Conservation (phyloP, 2,797 vertebrate genomes). For the Tolypeutes matacus region DNA sequence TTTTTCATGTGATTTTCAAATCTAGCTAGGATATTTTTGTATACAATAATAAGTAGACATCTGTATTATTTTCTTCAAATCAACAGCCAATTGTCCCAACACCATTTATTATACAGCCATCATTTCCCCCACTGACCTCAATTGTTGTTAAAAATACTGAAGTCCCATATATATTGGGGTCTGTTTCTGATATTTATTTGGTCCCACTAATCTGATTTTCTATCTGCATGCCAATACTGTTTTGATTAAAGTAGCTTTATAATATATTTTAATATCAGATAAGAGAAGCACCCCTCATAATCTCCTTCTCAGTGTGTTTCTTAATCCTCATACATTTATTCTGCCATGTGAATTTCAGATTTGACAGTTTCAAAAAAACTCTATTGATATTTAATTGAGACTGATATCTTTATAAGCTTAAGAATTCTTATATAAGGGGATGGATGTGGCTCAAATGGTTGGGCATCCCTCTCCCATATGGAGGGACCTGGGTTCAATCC, state of each 20-base stretch:
- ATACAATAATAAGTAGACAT: neutral
- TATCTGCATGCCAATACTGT: neutral
- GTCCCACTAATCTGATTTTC: neutral
- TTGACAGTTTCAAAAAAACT: slow-evolving; percentile 9
- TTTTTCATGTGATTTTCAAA: neutral
- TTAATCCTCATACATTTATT: neutral
- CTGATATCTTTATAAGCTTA: neutral
- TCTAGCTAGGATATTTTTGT: neutral
- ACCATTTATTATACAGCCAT: neutral
- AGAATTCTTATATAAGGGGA: neutral
- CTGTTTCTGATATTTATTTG: neutral
- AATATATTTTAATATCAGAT: neutral
- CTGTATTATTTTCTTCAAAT: slow-evolving; percentile 17
- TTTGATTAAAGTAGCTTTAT: neutral
- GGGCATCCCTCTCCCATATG: too few relatives aligned
- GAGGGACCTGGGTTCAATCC: too few relatives aligned
- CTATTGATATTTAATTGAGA: neutral
- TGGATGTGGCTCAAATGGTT: too few relatives aligned
- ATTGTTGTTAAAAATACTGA: neutral
- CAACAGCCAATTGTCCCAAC: neutral
- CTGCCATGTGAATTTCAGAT: neutral
- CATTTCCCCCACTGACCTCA: neutral
- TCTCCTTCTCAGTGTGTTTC: neutral
- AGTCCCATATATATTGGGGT: neutral
- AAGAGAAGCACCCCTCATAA: neutral